Percentiles rank a stretch among this genome's conserved stretches.
These are phyloP conservation scores for Agrilus mali DNA, from an alignment of 2,888 invertebrate species.

Conservation along the genomic window DNA sequence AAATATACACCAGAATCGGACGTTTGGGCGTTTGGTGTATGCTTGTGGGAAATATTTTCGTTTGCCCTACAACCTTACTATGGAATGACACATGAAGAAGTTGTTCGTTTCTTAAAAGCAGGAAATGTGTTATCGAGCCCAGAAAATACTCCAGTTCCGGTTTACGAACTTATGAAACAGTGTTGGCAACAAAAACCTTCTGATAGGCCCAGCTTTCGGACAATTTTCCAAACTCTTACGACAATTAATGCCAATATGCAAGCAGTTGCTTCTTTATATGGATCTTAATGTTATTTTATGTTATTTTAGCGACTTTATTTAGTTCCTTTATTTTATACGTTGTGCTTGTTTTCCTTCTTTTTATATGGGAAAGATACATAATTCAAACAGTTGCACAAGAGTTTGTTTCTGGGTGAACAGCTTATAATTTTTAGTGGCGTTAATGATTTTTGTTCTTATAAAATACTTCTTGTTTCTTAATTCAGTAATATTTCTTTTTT, in stretches of 20 bases:
- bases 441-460: too few species aligned
- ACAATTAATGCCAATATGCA: slow-evolving; percentile 27
- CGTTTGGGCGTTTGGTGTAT: slow-evolving; percentile 95
- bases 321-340: too few species aligned
- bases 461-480: too few species aligned
- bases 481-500: too few species aligned
- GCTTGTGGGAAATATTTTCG: slow-evolving; percentile 94
- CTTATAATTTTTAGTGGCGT: too few species aligned
- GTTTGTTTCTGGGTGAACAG: too few species aligned
- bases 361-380: too few species aligned
- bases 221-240: slow-evolving; percentile 60
- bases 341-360: too few species aligned
- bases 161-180: slow-evolving; percentile 85
- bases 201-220: slow-evolving; percentile 75
- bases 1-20: slow-evolving; percentile 94
- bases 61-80: slow-evolving; percentile 94
- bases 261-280: not conserved
- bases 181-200: slow-evolving; percentile 86
- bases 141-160: slow-evolving; percentile 73
- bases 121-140: slow-evolving; percentile 85
- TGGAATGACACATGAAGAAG: slow-evolving; percentile 95
- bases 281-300: too few species aligned
- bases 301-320: too few species aligned
- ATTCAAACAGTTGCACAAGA: too few species aligned
- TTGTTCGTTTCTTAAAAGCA: slow-evolving; percentile 86